Conservation (phyloP, 2,113 vertebrate genomes). For the Colossoma macropomum region DNA sequence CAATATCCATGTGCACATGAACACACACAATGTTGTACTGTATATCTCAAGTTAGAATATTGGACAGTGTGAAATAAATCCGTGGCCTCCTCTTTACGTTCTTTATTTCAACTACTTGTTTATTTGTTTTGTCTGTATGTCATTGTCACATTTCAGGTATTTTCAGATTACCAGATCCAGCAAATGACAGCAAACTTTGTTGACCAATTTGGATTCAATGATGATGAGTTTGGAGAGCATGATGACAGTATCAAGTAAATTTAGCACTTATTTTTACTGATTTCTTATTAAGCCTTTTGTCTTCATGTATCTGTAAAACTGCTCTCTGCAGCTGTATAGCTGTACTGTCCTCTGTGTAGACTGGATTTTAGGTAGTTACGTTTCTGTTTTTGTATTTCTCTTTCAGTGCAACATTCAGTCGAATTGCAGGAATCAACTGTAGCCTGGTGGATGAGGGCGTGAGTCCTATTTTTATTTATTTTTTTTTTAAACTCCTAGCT, state of each 20-base stretch:
- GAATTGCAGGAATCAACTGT: conserved; percentile 94
- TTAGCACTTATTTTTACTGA: not conserved
- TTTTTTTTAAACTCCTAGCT: not conserved
- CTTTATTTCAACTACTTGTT: not conserved
- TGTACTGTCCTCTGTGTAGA: not conserved
- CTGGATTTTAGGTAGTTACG: not conserved
- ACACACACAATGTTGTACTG: not conserved
- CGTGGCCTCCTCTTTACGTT: not conserved
- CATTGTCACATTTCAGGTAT: conserved; percentile 78
- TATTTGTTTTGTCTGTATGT: not conserved
- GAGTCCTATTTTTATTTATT: conserved; percentile 11
- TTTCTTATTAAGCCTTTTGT: not conserved
- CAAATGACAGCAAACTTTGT: conserved; percentile 97
- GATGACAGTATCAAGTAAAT: conserved; percentile 91
- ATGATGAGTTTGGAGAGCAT: conserved; percentile 95
- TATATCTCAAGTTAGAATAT: not conserved
- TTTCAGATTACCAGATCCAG: conserved; percentile 97
- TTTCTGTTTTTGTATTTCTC: conserved; percentile 40
- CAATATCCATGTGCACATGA: not conserved
- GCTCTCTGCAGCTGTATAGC: not conserved
- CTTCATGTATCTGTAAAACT: not conserved
- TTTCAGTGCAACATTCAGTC: conserved; percentile 89
- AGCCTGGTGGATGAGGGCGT: conserved; percentile 83
- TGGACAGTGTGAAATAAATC: not conserved
- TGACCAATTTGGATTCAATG: conserved; percentile 96